phyloP scores from a whole-genome alignment of 1,140 invertebrate species.

The Drosophila repletoides region DNA sequence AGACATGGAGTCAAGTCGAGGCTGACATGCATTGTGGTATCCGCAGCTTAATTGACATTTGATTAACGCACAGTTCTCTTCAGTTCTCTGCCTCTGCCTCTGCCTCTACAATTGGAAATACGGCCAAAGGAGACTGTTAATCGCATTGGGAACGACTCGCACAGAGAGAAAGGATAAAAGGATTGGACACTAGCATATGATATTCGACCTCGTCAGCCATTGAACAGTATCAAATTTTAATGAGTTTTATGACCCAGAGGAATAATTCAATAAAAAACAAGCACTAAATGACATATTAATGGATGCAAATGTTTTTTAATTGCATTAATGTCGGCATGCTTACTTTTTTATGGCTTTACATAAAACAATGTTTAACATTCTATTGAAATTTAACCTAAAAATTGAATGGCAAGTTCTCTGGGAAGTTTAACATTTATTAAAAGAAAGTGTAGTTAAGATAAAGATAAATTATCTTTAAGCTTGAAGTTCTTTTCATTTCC shows the following conservation, averaged over 20 bases:
- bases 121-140: constrained; percentile 48
- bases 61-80: constrained; percentile 55
- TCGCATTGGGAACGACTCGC: constrained; percentile 29
- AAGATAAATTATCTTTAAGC: no score
- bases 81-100: background rate
- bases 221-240: constrained; percentile 52
- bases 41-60: constrained; percentile 68
- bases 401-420: no score
- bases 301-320: constrained; percentile 71
- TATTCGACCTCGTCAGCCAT: constrained; percentile 2
- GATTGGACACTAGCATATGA: no score
- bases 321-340: constrained; percentile 52
- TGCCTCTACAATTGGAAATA: background rate
- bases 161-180: no score
- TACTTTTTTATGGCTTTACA: constrained; percentile 17
- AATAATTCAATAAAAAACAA: constrained; percentile 53
- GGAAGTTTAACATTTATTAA: no score
- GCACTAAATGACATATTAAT: constrained; percentile 66
- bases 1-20: constrained; percentile 1
- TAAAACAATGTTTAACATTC: background rate
- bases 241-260: constrained; percentile 63
- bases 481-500: no score
- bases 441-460: no score
- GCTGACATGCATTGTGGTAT: constrained; percentile 45
- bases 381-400: background rate